Conservation (phyloP, 1,140 invertebrate species). For the Maconellicoccus hirsutus region DNA sequence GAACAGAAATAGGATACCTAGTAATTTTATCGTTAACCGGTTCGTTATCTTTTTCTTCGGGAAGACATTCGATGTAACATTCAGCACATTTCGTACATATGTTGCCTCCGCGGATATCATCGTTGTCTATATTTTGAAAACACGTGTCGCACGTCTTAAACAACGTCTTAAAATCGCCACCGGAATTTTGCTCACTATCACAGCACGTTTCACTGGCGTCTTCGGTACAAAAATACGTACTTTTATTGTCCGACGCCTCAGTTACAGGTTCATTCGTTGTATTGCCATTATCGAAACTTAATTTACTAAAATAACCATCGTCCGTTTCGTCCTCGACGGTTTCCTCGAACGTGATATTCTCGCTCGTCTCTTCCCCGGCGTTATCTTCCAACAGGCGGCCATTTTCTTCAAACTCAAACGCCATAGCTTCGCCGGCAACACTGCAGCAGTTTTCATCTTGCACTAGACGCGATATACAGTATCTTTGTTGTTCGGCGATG, state of each 20-base stretch:
- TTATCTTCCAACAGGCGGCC: not conserved
- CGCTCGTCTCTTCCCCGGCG: not conserved
- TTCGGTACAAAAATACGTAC: not conserved
- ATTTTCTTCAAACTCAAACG: constrained; percentile 18
- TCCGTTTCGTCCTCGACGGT: not conserved
- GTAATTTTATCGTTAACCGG: constrained; percentile 12
- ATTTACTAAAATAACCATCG: constrained; percentile 2
- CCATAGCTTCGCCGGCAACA: constrained; percentile 34
- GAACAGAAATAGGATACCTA: not conserved
- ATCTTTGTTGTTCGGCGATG: constrained; percentile 63
- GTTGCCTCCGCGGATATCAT: not conserved
- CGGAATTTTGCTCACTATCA: not conserved
- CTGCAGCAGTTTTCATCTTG: constrained; percentile 40
- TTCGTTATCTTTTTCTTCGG: constrained; percentile 28
- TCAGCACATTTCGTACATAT: constrained; percentile 26
- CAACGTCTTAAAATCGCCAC: not conserved
- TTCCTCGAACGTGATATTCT: not conserved
- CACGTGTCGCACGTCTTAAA: constrained; percentile 20
- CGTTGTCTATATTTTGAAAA: constrained; percentile 5
- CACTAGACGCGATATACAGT: constrained; percentile 45
- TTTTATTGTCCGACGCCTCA: not conserved
- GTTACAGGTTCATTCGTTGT: not conserved
- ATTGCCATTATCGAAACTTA: not conserved
- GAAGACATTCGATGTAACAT: constrained; percentile 26
- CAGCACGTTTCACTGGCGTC: not conserved